Base-by-base conservation (phyloP, 2,113 vertebrate genomes). In the Elaphurus davidianus region DNA sequence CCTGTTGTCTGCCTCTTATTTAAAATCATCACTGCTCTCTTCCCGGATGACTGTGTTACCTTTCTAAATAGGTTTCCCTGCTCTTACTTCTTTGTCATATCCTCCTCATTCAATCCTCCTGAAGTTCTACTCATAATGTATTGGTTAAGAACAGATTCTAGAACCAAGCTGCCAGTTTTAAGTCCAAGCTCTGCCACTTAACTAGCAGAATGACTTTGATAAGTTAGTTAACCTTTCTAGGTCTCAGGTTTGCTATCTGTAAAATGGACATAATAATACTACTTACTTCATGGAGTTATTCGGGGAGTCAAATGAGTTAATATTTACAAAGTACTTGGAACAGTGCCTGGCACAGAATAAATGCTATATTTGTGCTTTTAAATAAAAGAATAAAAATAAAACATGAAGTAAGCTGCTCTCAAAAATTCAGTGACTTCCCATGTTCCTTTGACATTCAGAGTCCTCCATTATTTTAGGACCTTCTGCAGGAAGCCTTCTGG, bases 291-390 rank as follows among this genome's bases (percentile, higher is more conserved):
- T n/a, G 81, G 86, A 85, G 30, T 81, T 89, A 85, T 82, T 91
- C 93, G 55, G 50, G 89, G 55, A 94, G 95, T 94, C 90, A 94
- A 95, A 78, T 27, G 4, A 96, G 36, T 92, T 97, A 87, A 79
- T 93, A 83, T 83, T 92, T 97, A 67, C 33, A 67, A 91, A 95
- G 19, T 30, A 81, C 13, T 95, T 93, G 87, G n/a, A 95, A 84
- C 19, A 79, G 30, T 94, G 33, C 30, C 40, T 97, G 36, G 23
- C 74, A 94, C 78, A 87, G 71, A 94, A 30, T 88, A 86, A 93
- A 23, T 92, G 45, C 60, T 94, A 11, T 71, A 62, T 76, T 96
- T 96, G 16, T 95, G 25, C 87, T 91, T 97, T 98, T 87, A 93
- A 94, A 83, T 95, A 93, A 93, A 85, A 74, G 23, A 86, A 55